phyloP scores from a whole-genome alignment of 2,797 vertebrate species.

The Austrolebias charrua region DNA sequence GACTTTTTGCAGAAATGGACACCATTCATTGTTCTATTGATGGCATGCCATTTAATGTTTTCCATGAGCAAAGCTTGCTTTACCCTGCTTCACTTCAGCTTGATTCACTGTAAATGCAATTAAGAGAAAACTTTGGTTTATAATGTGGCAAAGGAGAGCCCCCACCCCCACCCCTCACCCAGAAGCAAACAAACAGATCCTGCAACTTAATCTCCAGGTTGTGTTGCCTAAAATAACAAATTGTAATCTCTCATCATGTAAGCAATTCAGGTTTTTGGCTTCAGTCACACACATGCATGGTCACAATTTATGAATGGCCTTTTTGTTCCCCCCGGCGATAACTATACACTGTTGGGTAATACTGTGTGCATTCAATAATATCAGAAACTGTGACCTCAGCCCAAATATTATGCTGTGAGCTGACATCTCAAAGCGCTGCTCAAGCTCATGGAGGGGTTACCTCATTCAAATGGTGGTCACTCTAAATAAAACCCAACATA shows the following conservation, averaged over 20 bases:
- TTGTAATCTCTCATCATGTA: conserved; percentile 18
- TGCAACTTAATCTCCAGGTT: conserved; percentile 43
- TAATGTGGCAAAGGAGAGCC: conserved; percentile 30
- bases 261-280: conserved; percentile 21
- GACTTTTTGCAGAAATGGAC: too few species aligned
- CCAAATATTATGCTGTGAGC: conserved; percentile 32
- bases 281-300: conserved; percentile 4
- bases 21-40: too few species aligned
- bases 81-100: conserved; percentile 2
- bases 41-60: too few species aligned
- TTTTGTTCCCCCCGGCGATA: conserved; percentile 30
- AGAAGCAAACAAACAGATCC: conserved; percentile 37
- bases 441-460: conserved; percentile 52
- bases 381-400: conserved; percentile 29
- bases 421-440: conserved; percentile 46
- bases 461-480: conserved; percentile 53
- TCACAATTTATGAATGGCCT: conserved; percentile 21
- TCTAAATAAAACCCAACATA: conserved; percentile 54
- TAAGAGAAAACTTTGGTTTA: too few species aligned
- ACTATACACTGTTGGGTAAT: conserved; percentile 41
- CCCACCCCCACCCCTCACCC: too few species aligned
- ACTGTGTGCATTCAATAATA: conserved; percentile 44
- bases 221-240: conserved; percentile 33
- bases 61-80: background rate
- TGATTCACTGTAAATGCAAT: conserved; percentile 50